Base-by-base conservation (phyloP, 1,140 invertebrate species). In the Aphelinus certus region DNA sequence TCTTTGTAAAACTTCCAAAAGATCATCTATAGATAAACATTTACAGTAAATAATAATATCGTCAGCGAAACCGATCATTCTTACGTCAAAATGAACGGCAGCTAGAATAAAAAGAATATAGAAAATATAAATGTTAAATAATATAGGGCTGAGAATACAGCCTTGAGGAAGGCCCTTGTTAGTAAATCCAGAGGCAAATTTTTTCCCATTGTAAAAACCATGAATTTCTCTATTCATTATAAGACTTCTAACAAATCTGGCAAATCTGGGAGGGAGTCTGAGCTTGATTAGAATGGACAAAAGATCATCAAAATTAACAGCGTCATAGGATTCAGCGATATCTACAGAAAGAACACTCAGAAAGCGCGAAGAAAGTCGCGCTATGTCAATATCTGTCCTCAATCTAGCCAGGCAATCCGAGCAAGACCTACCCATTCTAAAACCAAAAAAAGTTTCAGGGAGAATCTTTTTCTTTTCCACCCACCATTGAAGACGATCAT, bases 381-480 rank as follows among this genome's bases (percentile, higher is more conserved):
- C n/a, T n/a, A n/a, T n/a, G n/a, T n/a, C n/a, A n/a, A n/a, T n/a
- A n/a, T n/a, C n/a, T n/a, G n/a, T n/a, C n/a, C n/a, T n/a, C n/a
- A n/a, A n/a, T n/a, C 55, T 56, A 2, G 26, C 7, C 26, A 56
- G 26, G 26, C 55, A 56, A 56, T 56, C 55, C 7, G 2, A 7
- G 26, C 2, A 56, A 7, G 55, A 56, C 7, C 26, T 56, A 7
- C 7, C 7, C 26, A 7, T 56, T 7, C 55, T 56, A 56, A 56
- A 56, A 56, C 55, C 55, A 56, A 56, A 56, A 1, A 71, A 78
- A 26, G 65, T 63, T 75, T 67, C 72, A 10, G 81, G 83, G 3
- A 83, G 78, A 7, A 81, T 46, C 78, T 78, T 78, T 78, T 76
- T 79, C 68, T 79, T 57, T 62, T 78, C 69, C 51, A 47, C 55